A percentile compares a stretch with the other conserved stretches of the same genome.
Conservation (phyloP, 2,888 invertebrate genomes). For the Dendrolimus pini region DNA sequence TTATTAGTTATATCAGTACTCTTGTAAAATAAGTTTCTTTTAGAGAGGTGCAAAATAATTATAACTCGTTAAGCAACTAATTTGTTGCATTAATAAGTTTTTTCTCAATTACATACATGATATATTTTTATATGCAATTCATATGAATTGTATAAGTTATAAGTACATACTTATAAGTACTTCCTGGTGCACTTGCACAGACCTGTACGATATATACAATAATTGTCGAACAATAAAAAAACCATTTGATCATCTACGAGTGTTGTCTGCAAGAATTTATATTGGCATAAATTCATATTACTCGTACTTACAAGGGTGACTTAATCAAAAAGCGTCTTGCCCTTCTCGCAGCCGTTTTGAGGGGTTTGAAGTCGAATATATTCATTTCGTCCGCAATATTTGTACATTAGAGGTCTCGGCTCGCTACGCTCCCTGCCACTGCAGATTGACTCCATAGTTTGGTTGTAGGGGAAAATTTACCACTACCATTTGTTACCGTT, state of each 20-base stretch:
- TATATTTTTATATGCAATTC: no score
- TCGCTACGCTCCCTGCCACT: slow-evolving; percentile 55
- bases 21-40: no score
- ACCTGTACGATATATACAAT: neutral
- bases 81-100: no score
- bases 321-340: slow-evolving; percentile 68
- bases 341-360: slow-evolving; percentile 11
- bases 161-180: no score
- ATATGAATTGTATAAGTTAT: no score
- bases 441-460: slow-evolving; percentile 53
- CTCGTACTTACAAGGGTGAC: slow-evolving; percentile 36
- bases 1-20: no score
- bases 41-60: no score
- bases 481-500: slow-evolving; percentile 27
- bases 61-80: no score
- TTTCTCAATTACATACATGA: no score
- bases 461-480: slow-evolving; percentile 31
- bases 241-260: slow-evolving; percentile 34
- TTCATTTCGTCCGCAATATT: slow-evolving; percentile 76
- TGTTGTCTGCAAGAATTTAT: slow-evolving; percentile 37
- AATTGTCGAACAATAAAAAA: slow-evolving; percentile 23
- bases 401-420: slow-evolving; percentile 75
- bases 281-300: slow-evolving; percentile 56
- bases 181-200: no score
- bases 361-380: slow-evolving; percentile 53